Evolutionary conservation across 2,113 vertebrate species (phyloP), one percentile per base, ranked within the genome.

Genomic region (Anolis sagrei): DNA sequence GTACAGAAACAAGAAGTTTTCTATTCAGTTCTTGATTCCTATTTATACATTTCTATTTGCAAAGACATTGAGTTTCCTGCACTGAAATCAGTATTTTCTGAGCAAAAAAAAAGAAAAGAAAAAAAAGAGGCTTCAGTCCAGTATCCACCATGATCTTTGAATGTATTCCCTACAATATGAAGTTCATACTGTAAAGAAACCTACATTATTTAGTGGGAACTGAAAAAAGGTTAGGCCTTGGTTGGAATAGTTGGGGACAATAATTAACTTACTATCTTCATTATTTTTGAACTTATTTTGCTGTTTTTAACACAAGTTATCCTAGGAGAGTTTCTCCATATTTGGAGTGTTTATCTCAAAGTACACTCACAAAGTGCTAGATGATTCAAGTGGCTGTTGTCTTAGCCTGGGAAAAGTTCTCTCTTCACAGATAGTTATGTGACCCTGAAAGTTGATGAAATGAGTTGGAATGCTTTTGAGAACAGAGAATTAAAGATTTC

Each of bases 321-420:
- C 51, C 66, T 32, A 21, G 64, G 73, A 61, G 61, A 75, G 69
- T 68, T 54, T 80, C 39, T 74, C 16, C 48, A 84, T 88, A 82
- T 87, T 87, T 84, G 54, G 75, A 39, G 36, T 79, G 44, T 75
- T 66, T 86, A 75, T 74, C 48, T 58, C 62, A 75, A 84, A 76
- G 79, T 80, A 73, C 27, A 80, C 70, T 27, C 34, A 27, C 54
- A 75, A 74, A 69, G 19, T n/a, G 14, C 74, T 21, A 68, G 68
- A 79, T 39, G 32, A 74, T 79, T 87, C 86, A 64, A 18, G 58
- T 72, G 62, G 29, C 70, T 75, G 19, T 76, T 76, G 36, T 25
- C 44, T 39, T 36, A 2, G 21, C 13, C 23, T 75, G 23, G n/a
- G 13, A 51, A 49, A 58, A 68, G 10, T 66, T 13, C 6, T 13